Evolutionary conservation across 2,888 invertebrate genomes (phyloP).

Genomic region (Conistra vaccinii): DNA sequence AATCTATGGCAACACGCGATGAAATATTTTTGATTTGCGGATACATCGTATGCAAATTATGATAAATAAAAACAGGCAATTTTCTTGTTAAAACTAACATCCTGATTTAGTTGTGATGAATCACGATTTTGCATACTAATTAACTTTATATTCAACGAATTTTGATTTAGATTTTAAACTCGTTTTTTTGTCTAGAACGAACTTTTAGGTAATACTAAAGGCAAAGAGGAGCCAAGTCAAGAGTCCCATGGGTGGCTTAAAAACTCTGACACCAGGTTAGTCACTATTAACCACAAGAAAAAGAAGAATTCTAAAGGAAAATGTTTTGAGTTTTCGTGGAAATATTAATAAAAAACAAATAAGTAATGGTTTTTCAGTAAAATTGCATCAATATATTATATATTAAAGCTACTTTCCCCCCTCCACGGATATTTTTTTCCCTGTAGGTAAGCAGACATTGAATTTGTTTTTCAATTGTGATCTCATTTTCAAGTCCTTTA

Average conservation of each 20-base stretch:
- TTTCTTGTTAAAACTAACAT: slow-evolving; percentile 30
- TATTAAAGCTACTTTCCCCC: background rate
- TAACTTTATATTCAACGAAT: background rate
- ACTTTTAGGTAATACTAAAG: background rate
- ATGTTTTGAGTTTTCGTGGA: background rate
- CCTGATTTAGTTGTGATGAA: slow-evolving; percentile 49
- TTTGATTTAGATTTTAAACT: background rate
- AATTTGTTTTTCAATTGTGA: background rate
- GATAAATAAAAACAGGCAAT: slow-evolving; percentile 12
- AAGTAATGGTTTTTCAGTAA: background rate
- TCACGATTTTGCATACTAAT: slow-evolving; percentile 43
- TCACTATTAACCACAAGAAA: too few species aligned
- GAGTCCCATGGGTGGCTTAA: too few species aligned
- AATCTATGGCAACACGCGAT: slow-evolving; percentile 24
- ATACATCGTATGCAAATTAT: slow-evolving; percentile 41
- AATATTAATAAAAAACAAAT: background rate
- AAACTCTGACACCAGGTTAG: too few species aligned
- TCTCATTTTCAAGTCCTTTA: background rate
- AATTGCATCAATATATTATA: background rate
- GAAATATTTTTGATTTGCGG: slow-evolving; percentile 31
- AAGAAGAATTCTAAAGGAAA: too few species aligned
- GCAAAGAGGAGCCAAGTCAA: too few species aligned
- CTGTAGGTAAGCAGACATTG: background rate
- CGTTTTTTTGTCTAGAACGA: background rate
- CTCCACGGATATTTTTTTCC: background rate